Conservation (phyloP, 2,113 vertebrate species). For the Nibea albiflora region DNA sequence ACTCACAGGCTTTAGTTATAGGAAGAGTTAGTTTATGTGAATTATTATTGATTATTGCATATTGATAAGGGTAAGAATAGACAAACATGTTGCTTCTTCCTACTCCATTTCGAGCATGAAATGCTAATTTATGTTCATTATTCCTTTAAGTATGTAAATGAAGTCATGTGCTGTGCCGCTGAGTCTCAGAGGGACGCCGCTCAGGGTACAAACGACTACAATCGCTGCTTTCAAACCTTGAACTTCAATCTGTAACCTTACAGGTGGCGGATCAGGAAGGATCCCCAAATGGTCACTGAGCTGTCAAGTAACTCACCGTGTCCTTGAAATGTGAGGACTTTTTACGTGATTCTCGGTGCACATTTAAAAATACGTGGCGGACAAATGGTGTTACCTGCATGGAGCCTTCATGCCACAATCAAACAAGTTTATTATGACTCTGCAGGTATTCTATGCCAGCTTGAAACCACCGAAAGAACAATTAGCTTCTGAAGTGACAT, state of each 20-base stretch:
- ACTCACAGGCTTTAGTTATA: neutral
- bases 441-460: neutral
- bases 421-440: conserved; percentile 10
- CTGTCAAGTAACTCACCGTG: neutral
- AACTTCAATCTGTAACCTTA: neutral
- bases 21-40: no score
- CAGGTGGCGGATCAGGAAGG: neutral
- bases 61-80: no score
- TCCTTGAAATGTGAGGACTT: neutral
- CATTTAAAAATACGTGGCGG: neutral
- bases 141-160: no score
- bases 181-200: neutral
- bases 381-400: neutral
- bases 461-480: neutral
- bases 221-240: neutral
- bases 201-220: neutral
- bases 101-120: no score
- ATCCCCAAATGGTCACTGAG: neutral
- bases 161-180: neutral
- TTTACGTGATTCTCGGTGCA: no score
- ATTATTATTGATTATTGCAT: no score
- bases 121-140: no score
- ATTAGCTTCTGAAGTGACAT: neutral
- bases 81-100: no score
- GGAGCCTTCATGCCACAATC: neutral